Base-by-base conservation (phyloP, 1,140 invertebrate species). In the Lysiphlebus fabarum region DNA sequence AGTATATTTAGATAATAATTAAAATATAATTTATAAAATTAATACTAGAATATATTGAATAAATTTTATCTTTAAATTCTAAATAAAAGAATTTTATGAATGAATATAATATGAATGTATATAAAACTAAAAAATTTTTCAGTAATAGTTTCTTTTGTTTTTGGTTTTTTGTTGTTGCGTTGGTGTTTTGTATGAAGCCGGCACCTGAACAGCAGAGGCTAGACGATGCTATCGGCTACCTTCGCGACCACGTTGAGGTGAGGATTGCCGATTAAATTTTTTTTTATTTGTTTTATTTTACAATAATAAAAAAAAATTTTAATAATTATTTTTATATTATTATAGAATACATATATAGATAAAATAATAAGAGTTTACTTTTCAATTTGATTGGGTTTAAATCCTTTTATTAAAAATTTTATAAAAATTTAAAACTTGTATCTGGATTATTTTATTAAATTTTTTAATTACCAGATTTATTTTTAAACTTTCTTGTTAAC, bases 201-300 rank as follows among this genome's bases (percentile, higher is more conserved):
- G 84, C 86, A 76, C 86, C 88, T 69, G 89, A 90, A 81, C 87
- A 89, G 77, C 85, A 91, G 76, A 86, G 89, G 77, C 84, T 93
- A 74, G 90, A 93, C 82, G 91, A 92, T 83, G 91, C 91, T 65
- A 92, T 94, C 82, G 90, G 90, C 73, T 91, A 91, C 77, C 85
- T 95, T 71, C 83, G 90, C 71, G 89, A 92, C 76, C 90, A 92
- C 75, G 86, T 86, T 74, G 90, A 91, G 82, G 82, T 86, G 69
- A 86, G 83, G 75, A 86, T 85, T 71, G 73, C 76, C 69, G 68
- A 71, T 71, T 77, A 71, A 69, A 65, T 70, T 74, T 70, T 69
- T 69, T 67, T 49, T 64, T 42, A 59, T 59, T 42, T 36, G 36
- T 38, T 61, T 50, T 59, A 43, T 59, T 53, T 43, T 41, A 37